Evolutionary conservation across 1,140 invertebrate species (phyloP).

Genomic region (Caerostris darwini): DNA sequence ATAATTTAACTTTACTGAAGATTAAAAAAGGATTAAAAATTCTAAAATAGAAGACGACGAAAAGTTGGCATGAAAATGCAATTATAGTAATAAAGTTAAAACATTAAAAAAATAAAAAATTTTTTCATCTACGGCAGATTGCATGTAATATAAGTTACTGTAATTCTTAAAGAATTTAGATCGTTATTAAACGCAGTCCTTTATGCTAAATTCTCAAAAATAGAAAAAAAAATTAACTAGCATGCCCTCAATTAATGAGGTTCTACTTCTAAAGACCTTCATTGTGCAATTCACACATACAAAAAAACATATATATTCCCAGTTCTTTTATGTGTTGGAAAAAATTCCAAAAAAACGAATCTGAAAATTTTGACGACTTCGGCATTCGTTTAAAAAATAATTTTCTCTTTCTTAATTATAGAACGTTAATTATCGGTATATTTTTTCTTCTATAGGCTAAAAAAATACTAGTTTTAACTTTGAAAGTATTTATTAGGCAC

Average conservation of each 20-base stretch:
- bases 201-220: not conserved
- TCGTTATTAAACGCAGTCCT: not conserved
- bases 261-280: not conserved
- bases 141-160: too few relatives aligned
- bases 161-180: too few relatives aligned
- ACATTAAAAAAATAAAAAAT: too few relatives aligned
- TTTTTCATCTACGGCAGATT: too few relatives aligned
- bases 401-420: conserved; percentile 42
- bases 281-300: not conserved
- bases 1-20: too few relatives aligned
- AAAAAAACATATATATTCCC: not conserved
- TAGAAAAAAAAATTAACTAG: not conserved
- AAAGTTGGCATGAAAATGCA: too few relatives aligned
- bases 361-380: conserved; percentile 29
- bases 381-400: conserved; percentile 40
- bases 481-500: conserved; percentile 31
- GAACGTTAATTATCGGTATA: conserved; percentile 30
- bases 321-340: not conserved
- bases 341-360: conserved; percentile 18
- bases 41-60: too few relatives aligned
- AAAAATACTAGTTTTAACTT: not conserved
- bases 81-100: too few relatives aligned
- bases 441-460: not conserved
- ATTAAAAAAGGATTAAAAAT: too few relatives aligned
- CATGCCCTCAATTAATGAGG: not conserved